phyloP scores from a whole-genome alignment of 2,888 invertebrate species.

The Drosophila flavopinicola region DNA sequence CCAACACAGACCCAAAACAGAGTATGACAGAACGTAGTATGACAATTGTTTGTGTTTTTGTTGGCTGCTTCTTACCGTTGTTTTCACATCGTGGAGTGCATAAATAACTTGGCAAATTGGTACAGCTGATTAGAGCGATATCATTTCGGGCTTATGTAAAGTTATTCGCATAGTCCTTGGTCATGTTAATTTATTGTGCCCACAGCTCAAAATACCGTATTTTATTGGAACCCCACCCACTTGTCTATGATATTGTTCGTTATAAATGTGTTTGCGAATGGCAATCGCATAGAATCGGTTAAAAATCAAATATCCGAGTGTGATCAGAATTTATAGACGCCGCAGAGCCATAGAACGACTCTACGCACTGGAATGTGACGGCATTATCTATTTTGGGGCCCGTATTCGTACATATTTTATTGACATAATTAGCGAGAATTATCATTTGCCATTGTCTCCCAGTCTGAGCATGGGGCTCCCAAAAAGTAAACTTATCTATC shows the following conservation, averaged over 20 bases:
- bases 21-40: not conserved
- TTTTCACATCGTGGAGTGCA: conserved; percentile 35
- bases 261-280: conserved; percentile 3
- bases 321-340: conserved; percentile 30
- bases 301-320: conserved; percentile 23
- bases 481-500: conserved; percentile 48
- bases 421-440: conserved; percentile 65
- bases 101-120: conserved; percentile 56
- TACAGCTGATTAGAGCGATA: conserved; percentile 56
- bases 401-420: conserved; percentile 45
- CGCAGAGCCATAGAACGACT: not conserved
- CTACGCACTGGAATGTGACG: conserved; percentile 15
- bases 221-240: conserved; percentile 7
- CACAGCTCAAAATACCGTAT: conserved; percentile 22
- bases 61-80: conserved; percentile 14
- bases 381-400: conserved; percentile 60
- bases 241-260: conserved; percentile 5
- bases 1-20: not conserved
- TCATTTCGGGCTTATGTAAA: conserved; percentile 35
- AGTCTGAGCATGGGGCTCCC: not conserved
- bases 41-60: conserved; percentile 30
- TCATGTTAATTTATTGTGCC: conserved; percentile 36
- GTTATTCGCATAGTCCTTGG: conserved; percentile 23
- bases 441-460: conserved; percentile 36
- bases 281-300: conserved; percentile 25